A percentile compares a stretch with the other conserved stretches of the same genome.
Conservation (phyloP, 2,113 vertebrate species). For the Dasyornis broadbenti region DNA sequence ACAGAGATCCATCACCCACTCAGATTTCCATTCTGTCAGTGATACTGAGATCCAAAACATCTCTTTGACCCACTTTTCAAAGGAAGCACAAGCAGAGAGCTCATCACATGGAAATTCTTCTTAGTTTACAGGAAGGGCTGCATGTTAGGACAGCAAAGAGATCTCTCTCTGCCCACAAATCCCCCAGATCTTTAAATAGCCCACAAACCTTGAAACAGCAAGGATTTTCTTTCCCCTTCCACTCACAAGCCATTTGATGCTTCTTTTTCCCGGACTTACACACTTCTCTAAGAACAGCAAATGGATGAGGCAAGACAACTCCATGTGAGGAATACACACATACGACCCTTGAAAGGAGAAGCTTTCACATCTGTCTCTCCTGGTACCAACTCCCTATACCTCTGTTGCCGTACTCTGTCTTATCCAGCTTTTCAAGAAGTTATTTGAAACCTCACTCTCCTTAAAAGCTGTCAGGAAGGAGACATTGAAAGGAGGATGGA, state of each 20-base stretch:
- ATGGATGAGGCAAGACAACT: neutral
- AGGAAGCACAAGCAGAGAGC: neutral
- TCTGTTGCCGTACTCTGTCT: neutral
- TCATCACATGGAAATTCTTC: slow-evolving; percentile 1
- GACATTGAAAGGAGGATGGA: neutral
- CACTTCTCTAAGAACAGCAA: neutral
- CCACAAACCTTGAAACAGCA: neutral
- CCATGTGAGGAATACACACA: neutral
- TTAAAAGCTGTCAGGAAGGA: neutral
- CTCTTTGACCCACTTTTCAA: slow-evolving; percentile 29
- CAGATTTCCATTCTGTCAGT: neutral
- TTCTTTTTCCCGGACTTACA: neutral
- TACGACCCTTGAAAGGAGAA: neutral
- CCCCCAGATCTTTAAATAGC: neutral
- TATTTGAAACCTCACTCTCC: neutral
- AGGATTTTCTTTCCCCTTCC: neutral
- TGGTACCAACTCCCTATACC: neutral
- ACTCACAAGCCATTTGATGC: neutral
- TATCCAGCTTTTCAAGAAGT: neutral
- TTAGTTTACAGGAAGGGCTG: neutral
- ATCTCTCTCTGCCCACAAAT: neutral
- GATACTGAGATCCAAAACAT: slow-evolving; percentile 8
- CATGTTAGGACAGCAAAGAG: neutral
- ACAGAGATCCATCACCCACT: slow-evolving; percentile 3
- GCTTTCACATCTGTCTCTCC: neutral